Evolutionary conservation across 1,140 invertebrate genomes (phyloP), one percentile per base, ranked within the genome.

Genomic region (Aphaenogaster rudis): DNA sequence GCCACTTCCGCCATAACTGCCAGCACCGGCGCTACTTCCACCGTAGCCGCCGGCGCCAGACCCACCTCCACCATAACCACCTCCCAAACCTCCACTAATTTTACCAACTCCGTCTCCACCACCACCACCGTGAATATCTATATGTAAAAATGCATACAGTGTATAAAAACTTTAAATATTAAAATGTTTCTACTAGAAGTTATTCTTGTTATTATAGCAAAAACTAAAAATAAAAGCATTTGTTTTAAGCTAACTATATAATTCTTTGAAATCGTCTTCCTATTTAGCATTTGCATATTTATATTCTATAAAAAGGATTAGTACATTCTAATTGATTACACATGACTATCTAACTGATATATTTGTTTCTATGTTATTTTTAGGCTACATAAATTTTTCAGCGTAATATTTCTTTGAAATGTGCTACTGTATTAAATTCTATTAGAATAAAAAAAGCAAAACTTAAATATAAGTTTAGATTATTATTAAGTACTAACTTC

Each of bases 11-110:
- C 52, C 33, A 17, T 59, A 69, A 63, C 67, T 48, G 0, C 64
- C 52, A 21, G 77, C 74, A n/a, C 87, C 67, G 3, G 17, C 13
- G 0, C 71, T 72, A 48, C 71, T 57, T 59, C 87, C 87, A 42
- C 79, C 28, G 33, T 74, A 63, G 21, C 84, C 33, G n/a, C 74
- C 72, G n/a, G 39, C 36, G 2, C 78, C 21, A 11, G 52, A 48
- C 13, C 42, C 69, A 36, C 76, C 64, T 36, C 74, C 74, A 39
- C 72, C 54, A 33, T 57, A n/a, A 50, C 84, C 82, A 45, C 63
- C 63, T 28, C 28, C 28, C 42, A 45, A 54, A 67, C n/a, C 39
- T 48, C 59, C 86, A 21, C 36, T 17, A 15, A 52, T 1, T 50
- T 54, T 63, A 66, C 6, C 0, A 11, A 48, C 17, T 21, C 80